Evolutionary conservation across 1,140 invertebrate genomes (phyloP).

Genomic region (Lethocerus indicus): DNA sequence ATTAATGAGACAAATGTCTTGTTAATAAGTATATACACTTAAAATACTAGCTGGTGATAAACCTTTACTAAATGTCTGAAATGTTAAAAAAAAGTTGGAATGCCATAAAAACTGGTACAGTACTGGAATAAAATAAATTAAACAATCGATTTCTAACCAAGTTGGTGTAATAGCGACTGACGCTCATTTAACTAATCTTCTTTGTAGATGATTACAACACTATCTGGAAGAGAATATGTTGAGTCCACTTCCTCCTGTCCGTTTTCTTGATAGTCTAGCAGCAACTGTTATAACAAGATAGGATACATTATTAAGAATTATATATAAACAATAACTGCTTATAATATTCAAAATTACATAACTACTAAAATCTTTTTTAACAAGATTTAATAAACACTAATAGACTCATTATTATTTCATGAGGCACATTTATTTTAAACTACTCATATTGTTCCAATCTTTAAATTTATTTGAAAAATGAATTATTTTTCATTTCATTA

Average conservation of each 20-base stretch:
- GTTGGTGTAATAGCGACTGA: no score
- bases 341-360: background rate
- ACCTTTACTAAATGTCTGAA: no score
- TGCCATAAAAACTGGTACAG: no score
- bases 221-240: constrained; percentile 8
- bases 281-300: constrained; percentile 50
- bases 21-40: no score
- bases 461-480: constrained; percentile 5
- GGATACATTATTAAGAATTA: constrained; percentile 16
- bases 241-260: constrained; percentile 19
- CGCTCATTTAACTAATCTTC: no score
- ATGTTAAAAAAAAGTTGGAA: no score
- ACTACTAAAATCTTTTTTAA: constrained; percentile 1
- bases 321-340: constrained; percentile 8
- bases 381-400: constrained; percentile 9
- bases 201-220: no score
- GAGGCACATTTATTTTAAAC: constrained; percentile 3
- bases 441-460: constrained; percentile 4
- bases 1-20: no score
- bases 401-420: constrained; percentile 1
- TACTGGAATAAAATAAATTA: no score
- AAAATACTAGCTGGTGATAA: no score
- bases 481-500: no score
- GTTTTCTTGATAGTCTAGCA: constrained; percentile 47
- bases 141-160: no score